Base-by-base conservation (phyloP, 2,113 vertebrate genomes). In the Eurypyga helias region DNA sequence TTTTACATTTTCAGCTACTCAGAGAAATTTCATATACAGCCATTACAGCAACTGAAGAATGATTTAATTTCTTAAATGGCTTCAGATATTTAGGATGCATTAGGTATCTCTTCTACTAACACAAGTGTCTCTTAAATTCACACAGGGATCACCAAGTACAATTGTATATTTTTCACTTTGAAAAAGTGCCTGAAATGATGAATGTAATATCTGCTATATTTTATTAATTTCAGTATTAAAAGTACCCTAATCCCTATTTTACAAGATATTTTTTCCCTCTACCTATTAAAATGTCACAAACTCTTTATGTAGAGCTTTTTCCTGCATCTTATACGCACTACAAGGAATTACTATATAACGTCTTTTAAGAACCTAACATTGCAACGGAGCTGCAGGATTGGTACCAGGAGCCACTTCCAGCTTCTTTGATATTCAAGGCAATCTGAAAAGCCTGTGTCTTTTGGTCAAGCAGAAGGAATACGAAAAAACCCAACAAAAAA, bases 401-500 rank as follows among this genome's bases (percentile, higher is more conserved):
- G 11, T 67, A 79, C 17, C 7, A 65, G 5, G 12, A 4, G 81
- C 19, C 33, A 45, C 89, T 77, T 6, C 4, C 21, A 71, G 7
- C 6, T 66, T 86, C 3, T 81, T 52, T 83, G 28, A 36, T 86
- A 58, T 23, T 73, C n/a, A 51, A 13, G 13, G 29, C 20, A 70
- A 61, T 28, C 25, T 52, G 48, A 57, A 81, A 91, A 88, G 2
- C 6, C 10, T 65, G 4, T 2, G 4, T n/a, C 23, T 38, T 92
- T 49, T 58, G 3, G 16, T 41, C 17, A 45, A 57, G 18, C 10
- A 52, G 11, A 52, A 61, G 46, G 17, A 61, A 71, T 24, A 28
- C 41, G 46, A 54, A 52, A 58, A 23, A 33, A 0, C 0, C 6
- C 7, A n/a, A n/a, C n/a, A n/a, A n/a, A 58, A 36, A 2, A 21